Conservation (phyloP, 2,113 vertebrate genomes). For the Piaya cayana region DNA sequence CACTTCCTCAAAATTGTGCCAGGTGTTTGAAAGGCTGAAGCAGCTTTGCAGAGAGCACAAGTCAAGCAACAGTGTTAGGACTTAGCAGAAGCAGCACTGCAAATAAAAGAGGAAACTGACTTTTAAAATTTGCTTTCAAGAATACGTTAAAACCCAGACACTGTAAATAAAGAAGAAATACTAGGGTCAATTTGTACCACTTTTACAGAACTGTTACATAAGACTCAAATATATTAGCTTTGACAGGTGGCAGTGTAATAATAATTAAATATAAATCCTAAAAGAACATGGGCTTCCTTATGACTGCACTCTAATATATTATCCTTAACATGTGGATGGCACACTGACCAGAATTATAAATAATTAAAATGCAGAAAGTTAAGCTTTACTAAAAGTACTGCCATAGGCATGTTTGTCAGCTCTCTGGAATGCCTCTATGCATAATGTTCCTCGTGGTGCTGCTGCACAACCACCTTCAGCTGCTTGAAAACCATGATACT, state of each 20-base stretch:
- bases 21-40: neutral
- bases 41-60: neutral
- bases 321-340: neutral
- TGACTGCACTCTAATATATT: neutral
- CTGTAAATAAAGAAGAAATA: neutral
- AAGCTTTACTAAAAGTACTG: neutral
- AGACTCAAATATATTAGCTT: neutral
- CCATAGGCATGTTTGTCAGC: neutral
- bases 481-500: accelerated
- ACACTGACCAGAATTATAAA: neutral
- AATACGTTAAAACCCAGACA: neutral
- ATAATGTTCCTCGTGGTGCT: neutral
- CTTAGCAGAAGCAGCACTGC: neutral
- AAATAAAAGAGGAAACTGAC: neutral
- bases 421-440: neutral
- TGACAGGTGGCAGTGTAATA: neutral
- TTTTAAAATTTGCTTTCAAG: neutral
- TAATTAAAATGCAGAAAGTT: neutral
- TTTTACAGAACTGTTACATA: neutral
- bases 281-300: neutral
- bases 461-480: neutral
- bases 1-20: conserved; percentile 36
- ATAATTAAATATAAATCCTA: neutral
- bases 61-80: neutral
- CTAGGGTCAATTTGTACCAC: neutral